Base-by-base conservation (phyloP, 2,113 vertebrate species). In the Malurus elegans region DNA sequence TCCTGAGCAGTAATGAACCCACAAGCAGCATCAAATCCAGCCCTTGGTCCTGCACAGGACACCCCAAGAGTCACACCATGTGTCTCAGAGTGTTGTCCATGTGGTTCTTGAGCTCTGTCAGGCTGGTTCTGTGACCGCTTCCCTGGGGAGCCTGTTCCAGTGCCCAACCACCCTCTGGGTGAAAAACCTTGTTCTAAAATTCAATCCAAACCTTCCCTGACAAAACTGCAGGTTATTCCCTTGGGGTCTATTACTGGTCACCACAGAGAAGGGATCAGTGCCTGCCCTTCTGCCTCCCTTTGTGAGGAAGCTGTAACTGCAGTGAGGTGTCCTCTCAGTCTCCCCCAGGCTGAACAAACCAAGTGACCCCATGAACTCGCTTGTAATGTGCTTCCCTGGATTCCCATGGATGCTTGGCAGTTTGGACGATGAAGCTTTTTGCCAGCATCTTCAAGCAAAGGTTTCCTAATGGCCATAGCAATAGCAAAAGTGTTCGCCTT, bases 361-460 rank as follows among this genome's bases (percentile, higher is more conserved):
- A 23, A 7, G 47, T 26, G 54, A 26, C 29, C 24, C 0, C 18
- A 6, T 17, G 5, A 17, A 40, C 32, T 38, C 31, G 1, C 4
- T 4, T 6, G 2, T n/a, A 3, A 2, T 1, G 14, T 79, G 29
- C 20, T 31, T 53, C 12, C 32, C 18, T 2, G 2, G 38, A 9
- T 7, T 60, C 34, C 34, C 26, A 9, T 14, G 66, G 71, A 4
- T 4, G 5, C 57, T 50, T 40, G 18, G 48, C 54, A 29, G 4
- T 29, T 2, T 1, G 2, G 28, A 72, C 18, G 21, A 17, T n/a
- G 73, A 60, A 80, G 44, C 26, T 79, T 13, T 5, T 75, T 32
- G 31, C 23, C 14, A 48, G 23, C 4, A 45, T 45, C 50, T 80
- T 86, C 8, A 12, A 29, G 36, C 13, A n/a, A 15, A 85, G 8